A percentile compares a stretch with the other conserved stretches of the same genome.
These are phyloP conservation scores for Dryas iulia DNA, from an alignment of 1,140 invertebrate genomes.

Conservation along the genomic window DNA sequence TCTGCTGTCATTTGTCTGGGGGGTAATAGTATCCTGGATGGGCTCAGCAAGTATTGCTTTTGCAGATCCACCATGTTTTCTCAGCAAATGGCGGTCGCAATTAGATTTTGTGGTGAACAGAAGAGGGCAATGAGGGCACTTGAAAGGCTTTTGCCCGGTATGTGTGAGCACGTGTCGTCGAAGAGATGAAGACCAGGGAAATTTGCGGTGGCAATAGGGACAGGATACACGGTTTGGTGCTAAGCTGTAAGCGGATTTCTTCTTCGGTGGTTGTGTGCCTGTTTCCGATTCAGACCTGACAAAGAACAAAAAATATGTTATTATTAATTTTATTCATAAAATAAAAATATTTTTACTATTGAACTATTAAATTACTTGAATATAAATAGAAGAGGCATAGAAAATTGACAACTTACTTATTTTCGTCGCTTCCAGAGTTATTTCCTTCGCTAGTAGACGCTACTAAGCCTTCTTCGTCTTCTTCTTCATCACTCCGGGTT, in stretches of 20 bases:
- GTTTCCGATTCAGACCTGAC: constrained; percentile 82
- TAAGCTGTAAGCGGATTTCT: constrained; percentile 96
- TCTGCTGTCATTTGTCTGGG: constrained; percentile 72
- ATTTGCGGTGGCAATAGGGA: constrained; percentile 94
- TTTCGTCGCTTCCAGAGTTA: constrained; percentile 90
- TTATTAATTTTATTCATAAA: no score
- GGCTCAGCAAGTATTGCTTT: constrained; percentile 66
- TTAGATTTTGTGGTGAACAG: constrained; percentile 98
- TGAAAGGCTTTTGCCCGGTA: constrained; percentile 97
- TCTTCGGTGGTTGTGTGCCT: constrained; percentile 83
- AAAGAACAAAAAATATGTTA: constrained; percentile 27
- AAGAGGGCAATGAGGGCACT: constrained; percentile 94
- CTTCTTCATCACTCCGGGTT: constrained; percentile 78
- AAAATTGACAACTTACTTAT: constrained; percentile 79
- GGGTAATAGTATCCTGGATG: constrained; percentile 54
- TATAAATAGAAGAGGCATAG: not conserved
- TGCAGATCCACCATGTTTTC: constrained; percentile 89
- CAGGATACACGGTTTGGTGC: constrained; percentile 96
- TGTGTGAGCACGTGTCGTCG: constrained; percentile 95
- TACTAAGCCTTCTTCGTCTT: constrained; percentile 88
- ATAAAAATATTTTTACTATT: no score
- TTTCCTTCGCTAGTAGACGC: constrained; percentile 88
- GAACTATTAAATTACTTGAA: no score
- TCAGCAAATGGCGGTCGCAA: constrained; percentile 94
- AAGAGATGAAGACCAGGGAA: constrained; percentile 97